Conservation (phyloP, 2,113 vertebrate genomes). For the Cheirogaleus medius region DNA sequence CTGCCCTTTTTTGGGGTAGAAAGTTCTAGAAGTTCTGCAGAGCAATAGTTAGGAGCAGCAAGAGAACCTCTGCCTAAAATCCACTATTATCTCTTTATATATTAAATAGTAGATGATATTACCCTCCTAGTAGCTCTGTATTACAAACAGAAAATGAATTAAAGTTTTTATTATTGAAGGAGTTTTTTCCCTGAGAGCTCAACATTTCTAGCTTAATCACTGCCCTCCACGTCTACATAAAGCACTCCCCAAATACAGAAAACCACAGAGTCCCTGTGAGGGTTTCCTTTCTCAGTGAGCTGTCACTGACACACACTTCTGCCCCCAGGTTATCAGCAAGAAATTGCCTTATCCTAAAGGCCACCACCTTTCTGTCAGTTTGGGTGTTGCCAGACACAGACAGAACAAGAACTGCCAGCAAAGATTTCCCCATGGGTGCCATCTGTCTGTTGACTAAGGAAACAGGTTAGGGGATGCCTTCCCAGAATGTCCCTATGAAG, state of each 20-base stretch:
- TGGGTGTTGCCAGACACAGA: not conserved
- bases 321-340: not conserved
- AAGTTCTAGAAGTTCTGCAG: constrained; percentile 17
- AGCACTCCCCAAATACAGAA: not conserved
- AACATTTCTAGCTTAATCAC: not conserved
- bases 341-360: not conserved
- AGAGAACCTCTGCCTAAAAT: not conserved
- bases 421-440: not conserved
- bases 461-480: not conserved
- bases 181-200: not conserved
- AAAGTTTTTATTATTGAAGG: not conserved
- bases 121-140: not conserved
- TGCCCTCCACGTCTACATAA: not conserved
- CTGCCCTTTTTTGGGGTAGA: not conserved
- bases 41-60: not conserved
- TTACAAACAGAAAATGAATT: not conserved
- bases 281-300: not conserved
- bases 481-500: not conserved
- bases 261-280: not conserved
- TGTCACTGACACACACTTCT: not conserved
- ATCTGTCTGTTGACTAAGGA: not conserved
- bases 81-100: not conserved
- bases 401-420: not conserved
- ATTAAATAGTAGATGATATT: not conserved
- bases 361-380: not conserved